phyloP scores from a whole-genome alignment of 2,113 vertebrate species.

The Mustela nigripes region DNA sequence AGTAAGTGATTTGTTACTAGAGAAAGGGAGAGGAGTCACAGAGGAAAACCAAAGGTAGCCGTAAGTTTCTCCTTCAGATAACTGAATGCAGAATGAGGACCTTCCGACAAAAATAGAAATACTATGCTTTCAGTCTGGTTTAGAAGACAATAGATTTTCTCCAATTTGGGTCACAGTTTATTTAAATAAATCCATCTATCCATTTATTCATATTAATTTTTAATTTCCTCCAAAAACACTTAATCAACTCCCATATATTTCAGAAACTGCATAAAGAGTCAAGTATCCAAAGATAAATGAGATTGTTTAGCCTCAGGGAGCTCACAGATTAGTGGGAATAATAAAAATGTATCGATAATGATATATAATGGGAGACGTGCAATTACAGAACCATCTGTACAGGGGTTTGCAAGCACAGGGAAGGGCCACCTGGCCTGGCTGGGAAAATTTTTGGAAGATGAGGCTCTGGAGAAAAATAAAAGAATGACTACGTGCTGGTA shows the following conservation, averaged over 20 bases:
- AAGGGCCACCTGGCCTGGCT: not conserved
- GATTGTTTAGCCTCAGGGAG: not conserved
- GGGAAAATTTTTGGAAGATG: not conserved
- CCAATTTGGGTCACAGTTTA: not conserved
- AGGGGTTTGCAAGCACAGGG: not conserved
- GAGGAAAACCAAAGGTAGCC: not conserved
- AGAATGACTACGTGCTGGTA: not conserved
- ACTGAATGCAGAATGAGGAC: not conserved
- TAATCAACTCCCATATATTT: not conserved
- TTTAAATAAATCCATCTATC: not conserved
- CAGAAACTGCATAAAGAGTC: not conserved
- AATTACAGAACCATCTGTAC: not conserved
- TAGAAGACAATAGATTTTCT: not conserved
- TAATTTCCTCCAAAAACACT: not conserved
- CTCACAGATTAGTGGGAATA: not conserved
- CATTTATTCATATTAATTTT: not conserved
- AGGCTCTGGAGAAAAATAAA: not conserved
- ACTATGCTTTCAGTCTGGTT: not conserved
- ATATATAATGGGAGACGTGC: not conserved
- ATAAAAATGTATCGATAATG: not conserved
- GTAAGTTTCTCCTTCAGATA: not conserved
- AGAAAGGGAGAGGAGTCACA: not conserved
- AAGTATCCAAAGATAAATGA: not conserved
- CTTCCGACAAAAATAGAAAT: not conserved
- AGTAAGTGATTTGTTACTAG: not conserved